A percentile compares a stretch with the other conserved stretches of the same genome.
Evolutionary conservation across 2,888 invertebrate species (phyloP).

Genomic region (Lissonota sp.): DNA sequence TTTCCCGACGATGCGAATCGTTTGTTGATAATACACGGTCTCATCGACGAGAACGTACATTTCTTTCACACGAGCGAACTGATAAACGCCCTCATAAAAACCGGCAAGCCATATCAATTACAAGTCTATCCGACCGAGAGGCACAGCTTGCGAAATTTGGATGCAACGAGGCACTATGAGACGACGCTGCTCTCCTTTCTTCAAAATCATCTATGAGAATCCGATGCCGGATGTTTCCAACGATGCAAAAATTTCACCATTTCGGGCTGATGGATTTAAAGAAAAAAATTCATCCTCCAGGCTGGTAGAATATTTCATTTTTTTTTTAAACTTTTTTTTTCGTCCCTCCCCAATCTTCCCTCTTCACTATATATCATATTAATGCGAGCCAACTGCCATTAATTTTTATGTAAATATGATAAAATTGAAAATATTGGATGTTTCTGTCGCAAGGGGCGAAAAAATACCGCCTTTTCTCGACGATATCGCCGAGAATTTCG

Average conservation of each 20-base stretch:
- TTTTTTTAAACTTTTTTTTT: conserved; percentile 1
- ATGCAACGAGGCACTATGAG: conserved; percentile 98
- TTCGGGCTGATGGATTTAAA: too few relatives aligned
- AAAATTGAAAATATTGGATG: conserved; percentile 46
- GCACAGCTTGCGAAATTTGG: conserved; percentile 96
- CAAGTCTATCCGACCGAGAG: conserved; percentile 98
- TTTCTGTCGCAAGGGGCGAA: conserved; percentile 35
- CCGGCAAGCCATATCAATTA: conserved; percentile 98
- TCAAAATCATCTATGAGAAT: conserved; percentile 89
- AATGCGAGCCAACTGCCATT: conserved; percentile 57
- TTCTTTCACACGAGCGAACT: conserved; percentile 97
- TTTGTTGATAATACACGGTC: conserved; percentile 97
- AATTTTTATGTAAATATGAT: conserved; percentile 56
- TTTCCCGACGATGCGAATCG: conserved; percentile 97
- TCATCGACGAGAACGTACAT: conserved; percentile 99
- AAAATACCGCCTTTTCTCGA: neutral
- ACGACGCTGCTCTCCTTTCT: conserved; percentile 96
- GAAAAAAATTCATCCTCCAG: conserved; percentile 8
- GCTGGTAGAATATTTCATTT: conserved; percentile 2
- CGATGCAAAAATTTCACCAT: conserved; percentile 1
- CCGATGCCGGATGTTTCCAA: conserved; percentile 39
- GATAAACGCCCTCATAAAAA: conserved; percentile 94
- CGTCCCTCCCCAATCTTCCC: neutral
- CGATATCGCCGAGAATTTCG: neutral
- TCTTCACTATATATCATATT: conserved; percentile 7